Conservation (phyloP, 1,140 invertebrate genomes). For the Drosophila jambulina region DNA sequence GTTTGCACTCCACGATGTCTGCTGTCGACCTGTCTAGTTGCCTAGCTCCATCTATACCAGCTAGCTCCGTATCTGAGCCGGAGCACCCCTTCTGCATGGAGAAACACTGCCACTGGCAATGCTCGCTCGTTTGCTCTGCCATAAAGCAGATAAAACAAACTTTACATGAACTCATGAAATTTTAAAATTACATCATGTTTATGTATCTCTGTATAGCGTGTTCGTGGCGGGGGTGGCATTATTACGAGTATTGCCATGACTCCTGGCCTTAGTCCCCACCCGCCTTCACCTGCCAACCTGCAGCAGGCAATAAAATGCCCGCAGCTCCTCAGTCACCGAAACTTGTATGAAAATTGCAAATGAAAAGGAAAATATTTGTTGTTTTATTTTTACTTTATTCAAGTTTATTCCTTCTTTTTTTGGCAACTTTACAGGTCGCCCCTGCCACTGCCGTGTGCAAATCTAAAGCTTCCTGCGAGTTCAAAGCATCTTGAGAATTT, state of each 20-base stretch:
- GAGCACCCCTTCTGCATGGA: constrained; percentile 14
- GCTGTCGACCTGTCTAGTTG: not conserved
- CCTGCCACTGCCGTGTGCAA: constrained; percentile 2
- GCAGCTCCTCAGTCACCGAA: constrained; percentile 40
- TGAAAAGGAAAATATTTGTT: constrained; percentile 57
- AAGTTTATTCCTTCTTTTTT: constrained; percentile 28
- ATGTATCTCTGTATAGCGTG: constrained; percentile 24
- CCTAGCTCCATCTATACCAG: not conserved
- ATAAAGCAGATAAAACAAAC: constrained; percentile 61
- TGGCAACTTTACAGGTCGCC: constrained; percentile 33
- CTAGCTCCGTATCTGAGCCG: not conserved
- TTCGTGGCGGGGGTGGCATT: constrained; percentile 28
- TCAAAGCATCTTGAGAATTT: constrained; percentile 58
- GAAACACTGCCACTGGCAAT: not conserved
- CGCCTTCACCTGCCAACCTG: constrained; percentile 18
- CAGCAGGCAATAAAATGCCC: constrained; percentile 68
- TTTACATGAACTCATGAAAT: constrained; percentile 62
- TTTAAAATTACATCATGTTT: constrained; percentile 70
- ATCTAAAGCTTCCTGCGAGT: constrained; percentile 46
- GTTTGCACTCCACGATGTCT: constrained; percentile 2
- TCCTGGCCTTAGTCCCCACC: constrained; percentile 2
- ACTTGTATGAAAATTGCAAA: constrained; percentile 69
- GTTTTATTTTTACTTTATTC: constrained; percentile 30
- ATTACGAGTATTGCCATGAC: constrained; percentile 16
- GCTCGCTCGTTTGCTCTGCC: constrained; percentile 4